phyloP scores from a whole-genome alignment of 2,888 invertebrate genomes.

The Pterobdella sp. region DNA sequence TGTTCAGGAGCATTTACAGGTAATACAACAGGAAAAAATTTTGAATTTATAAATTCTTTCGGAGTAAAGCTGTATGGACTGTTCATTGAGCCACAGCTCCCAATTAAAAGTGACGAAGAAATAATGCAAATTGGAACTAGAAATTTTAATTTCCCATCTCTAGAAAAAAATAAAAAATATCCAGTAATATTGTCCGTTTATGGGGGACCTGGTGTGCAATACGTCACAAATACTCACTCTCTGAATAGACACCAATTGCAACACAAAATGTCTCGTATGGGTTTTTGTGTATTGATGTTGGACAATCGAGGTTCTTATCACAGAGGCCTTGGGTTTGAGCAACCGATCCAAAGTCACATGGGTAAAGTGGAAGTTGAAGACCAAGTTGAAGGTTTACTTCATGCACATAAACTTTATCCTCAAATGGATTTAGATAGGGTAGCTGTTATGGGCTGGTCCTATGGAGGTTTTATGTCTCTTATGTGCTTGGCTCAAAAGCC shows the following conservation, averaged over 20 bases:
- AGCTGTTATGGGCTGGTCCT: conserved; percentile 97
- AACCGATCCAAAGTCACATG: conserved; percentile 78
- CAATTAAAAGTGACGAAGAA: conserved; percentile 18
- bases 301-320: conserved; percentile 92
- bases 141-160: background rate
- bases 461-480: conserved; percentile 92
- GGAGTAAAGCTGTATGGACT: conserved; percentile 72
- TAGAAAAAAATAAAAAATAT: conserved; percentile 57
- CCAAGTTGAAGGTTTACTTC: conserved; percentile 85
- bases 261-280: conserved; percentile 88
- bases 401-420: conserved; percentile 65
- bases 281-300: conserved; percentile 88
- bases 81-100: conserved; percentile 68
- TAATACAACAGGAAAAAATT: conserved; percentile 63
- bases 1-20: too few species aligned
- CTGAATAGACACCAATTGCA: conserved; percentile 70
- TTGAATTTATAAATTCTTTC: conserved; percentile 58
- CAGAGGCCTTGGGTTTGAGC: conserved; percentile 83
- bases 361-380: conserved; percentile 87
- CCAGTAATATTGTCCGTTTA: conserved; percentile 94
- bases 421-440: conserved; percentile 85
- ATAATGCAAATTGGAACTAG: background rate
- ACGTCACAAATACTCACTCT: conserved; percentile 78
- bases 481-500: conserved; percentile 87
- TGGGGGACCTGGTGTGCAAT: conserved; percentile 94